Base-by-base conservation (phyloP, 2,888 invertebrate genomes). In the Lapara coniferarum region DNA sequence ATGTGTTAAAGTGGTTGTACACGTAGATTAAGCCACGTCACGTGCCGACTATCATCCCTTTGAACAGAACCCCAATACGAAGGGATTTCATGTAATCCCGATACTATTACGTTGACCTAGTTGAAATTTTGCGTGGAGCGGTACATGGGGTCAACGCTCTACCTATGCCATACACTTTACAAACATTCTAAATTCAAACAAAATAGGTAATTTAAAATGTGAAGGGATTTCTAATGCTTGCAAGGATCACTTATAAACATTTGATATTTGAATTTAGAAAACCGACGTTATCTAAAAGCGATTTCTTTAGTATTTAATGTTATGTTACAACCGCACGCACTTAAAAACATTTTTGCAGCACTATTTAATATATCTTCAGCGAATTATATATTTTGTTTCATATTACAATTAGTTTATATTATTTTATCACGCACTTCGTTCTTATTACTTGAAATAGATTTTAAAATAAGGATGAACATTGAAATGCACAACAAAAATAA, bases 61-160 rank as follows among this genome's bases (percentile, higher is more conserved):
- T 58, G 59, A 57, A 72, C 66, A 66, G 46, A 67, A 16, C 66
- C 67, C 57, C 46, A 25, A 52, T 68, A 56, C 66, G 30, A 73
- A 69, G 71, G 73, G 70, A 76, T 76, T 74, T 66, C 70, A 69
- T 70, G 44, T 76, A 71, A 79, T 74, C 72, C 71, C 69, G 59
- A 58, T 67, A 51, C 12, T 63, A 63, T 44, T 70, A 70, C 71
- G 70, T 58, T 79, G 79, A 79, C 81, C 79, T 72, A 79, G 70
- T 80, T 80, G 70, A 76, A 66, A 52, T 58, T 13, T 25, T 66
- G 71, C 69, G 73, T 73, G 71, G 70, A 71, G 71, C 56, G 71
- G 57, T 73, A 69, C 69, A 72, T 67, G 70, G 66, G 77, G 77
- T 79, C 77, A 74, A 49, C 19, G 63, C 16, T 13, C 63, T 63